Evolutionary conservation across 1,140 invertebrate genomes (phyloP), one percentile per base, ranked within the genome.

Genomic region (Drosophila auraria): DNA sequence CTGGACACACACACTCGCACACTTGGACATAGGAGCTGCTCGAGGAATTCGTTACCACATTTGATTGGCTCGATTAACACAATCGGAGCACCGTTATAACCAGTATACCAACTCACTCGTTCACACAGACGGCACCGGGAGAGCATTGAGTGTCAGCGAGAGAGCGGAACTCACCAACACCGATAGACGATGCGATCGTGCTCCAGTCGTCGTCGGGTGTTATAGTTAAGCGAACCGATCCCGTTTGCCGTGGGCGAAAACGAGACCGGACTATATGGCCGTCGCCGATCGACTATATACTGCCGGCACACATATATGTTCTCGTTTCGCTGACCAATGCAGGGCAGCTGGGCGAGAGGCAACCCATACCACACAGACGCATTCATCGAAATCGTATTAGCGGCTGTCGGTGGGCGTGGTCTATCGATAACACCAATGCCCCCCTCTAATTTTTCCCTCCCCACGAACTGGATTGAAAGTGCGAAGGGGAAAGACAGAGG

Each of bases 21-120:
- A 17, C 15, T 2, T 3, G 6, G 11, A 44, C 15, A 42, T 30
- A n/a, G 25, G 27, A 69, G 50, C 50, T 25, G 38, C 63, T 71
- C 17, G 40, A 62, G 23, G 63, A 61, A 49, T 78, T 59, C 84
- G 80, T 90, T 90, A 77, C 77, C 78, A 91, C 80, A 92, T 92
- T 92, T 92, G 90, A 92, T 92, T 92, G 90, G 90, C 90, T 92
- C 86, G 90, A 92, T 92, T 92, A 90, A 90, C 91, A 84, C 90
- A 92, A 92, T 92, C 90, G 86, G 90, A 91, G 82, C 90, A 92
- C 80, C 90, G 90, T 92, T 90, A 83, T 80, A 87, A 90, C 80
- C 83, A 83, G 79, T 83, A 87, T 83, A 71, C 60, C 65, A 61
- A 66, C 62, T 57, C 74, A 77, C 80, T 64, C 33, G 54, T 8